Conservation (phyloP, 2,888 invertebrate species). For the Hirudinaria manillensis region DNA sequence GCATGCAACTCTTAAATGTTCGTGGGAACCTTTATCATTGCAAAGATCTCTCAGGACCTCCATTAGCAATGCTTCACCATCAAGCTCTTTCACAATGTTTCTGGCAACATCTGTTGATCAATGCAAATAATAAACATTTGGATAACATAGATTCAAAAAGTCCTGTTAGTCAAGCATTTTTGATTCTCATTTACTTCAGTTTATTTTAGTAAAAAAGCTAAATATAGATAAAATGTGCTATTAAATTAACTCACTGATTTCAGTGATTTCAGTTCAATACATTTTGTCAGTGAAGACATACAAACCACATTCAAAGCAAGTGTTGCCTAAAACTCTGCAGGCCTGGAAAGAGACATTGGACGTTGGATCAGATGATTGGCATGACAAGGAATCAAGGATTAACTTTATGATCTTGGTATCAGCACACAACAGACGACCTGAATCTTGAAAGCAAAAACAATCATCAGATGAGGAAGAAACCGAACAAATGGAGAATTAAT, state of each 20-base stretch:
- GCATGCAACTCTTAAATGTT: conserved; percentile 20
- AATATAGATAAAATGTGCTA: no score
- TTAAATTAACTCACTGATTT: neutral
- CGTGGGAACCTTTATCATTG: neutral
- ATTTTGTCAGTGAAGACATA: neutral
- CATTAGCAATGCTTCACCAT: conserved; percentile 6
- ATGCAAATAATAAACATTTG: neutral
- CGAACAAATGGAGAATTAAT: neutral
- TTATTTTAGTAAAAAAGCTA: no score
- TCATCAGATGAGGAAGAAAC: neutral
- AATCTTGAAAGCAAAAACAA: conserved; percentile 12
- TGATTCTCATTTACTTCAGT: no score
- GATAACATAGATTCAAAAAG: neutral
- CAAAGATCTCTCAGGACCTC: conserved; percentile 13
- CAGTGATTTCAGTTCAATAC: neutral
- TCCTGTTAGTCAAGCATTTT: no score
- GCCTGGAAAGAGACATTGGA: conserved; percentile 24
- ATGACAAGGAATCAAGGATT: neutral
- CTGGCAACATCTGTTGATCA: conserved; percentile 12
- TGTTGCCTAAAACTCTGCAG: conserved; percentile 26
- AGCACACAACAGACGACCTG: conserved; percentile 21
- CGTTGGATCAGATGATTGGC: neutral
- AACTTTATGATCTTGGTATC: neutral
- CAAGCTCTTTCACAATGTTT: neutral
- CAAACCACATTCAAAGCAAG: conserved; percentile 25